Evolutionary conservation across 2,113 vertebrate genomes (phyloP).

Genomic region (Gorsachius goisagi): DNA sequence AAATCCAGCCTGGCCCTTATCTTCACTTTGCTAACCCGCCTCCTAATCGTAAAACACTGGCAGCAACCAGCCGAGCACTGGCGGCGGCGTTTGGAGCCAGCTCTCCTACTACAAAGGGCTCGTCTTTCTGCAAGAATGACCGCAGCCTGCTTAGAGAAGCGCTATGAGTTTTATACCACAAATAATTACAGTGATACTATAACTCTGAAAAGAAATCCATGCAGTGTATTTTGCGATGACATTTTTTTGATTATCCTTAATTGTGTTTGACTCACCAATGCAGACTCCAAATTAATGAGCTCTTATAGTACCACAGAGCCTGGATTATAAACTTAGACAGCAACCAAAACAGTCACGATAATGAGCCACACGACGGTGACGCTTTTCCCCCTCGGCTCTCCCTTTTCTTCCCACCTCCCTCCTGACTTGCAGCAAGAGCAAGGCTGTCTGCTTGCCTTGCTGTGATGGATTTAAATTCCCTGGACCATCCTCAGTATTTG

Average conservation of each 20-base stretch:
- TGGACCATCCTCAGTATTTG: background rate
- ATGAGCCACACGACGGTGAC: background rate
- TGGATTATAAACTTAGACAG: background rate
- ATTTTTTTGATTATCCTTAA: slow-evolving; percentile 53
- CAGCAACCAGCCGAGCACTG: background rate
- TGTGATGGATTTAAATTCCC: slow-evolving; percentile 45
- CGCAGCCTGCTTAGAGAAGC: background rate
- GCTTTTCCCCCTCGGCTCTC: background rate
- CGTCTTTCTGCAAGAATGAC: background rate
- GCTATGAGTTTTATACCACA: background rate
- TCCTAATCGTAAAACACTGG: background rate
- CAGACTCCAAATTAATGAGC: slow-evolving; percentile 49
- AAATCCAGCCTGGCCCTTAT: slow-evolving; percentile 4
- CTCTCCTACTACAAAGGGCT: background rate
- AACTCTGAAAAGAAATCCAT: background rate
- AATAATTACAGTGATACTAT: background rate
- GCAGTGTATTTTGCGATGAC: background rate
- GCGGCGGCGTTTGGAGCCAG: background rate
- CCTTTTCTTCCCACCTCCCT: slow-evolving; percentile 34
- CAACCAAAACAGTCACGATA: background rate
- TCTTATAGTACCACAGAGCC: background rate
- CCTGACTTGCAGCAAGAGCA: background rate
- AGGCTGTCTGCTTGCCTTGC: background rate
- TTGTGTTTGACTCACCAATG: background rate
- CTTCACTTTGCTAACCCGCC: background rate